phyloP scores from a whole-genome alignment of 2,888 invertebrate genomes.

The Lamproptera curius region DNA sequence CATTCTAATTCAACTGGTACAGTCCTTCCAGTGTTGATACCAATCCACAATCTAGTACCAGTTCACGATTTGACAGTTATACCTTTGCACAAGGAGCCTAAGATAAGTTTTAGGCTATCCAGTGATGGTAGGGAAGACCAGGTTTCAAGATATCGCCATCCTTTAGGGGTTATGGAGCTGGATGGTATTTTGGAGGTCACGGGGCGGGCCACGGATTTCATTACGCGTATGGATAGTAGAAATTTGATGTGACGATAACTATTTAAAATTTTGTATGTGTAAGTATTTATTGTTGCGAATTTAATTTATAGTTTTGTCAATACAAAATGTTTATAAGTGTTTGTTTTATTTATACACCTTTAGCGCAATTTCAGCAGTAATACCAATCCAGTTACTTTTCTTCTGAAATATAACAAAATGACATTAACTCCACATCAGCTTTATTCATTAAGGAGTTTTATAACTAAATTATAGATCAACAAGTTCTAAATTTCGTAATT shows the following conservation, averaged over 20 bases:
- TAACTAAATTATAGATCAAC: too few species aligned
- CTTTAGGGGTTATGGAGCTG: conserved; percentile 60
- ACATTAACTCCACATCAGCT: too few species aligned
- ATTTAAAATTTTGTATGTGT: not conserved
- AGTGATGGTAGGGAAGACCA: conserved; percentile 40
- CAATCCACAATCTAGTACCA: conserved; percentile 42
- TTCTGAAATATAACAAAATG: too few species aligned
- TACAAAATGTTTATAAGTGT: too few species aligned
- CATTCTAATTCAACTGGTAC: conserved; percentile 31
- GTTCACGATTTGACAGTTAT: conserved; percentile 60
- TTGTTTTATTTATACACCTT: too few species aligned
- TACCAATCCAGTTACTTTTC: too few species aligned
- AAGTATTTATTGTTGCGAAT: conserved; percentile 6
- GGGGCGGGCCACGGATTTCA: conserved; percentile 64
- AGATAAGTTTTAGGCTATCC: conserved; percentile 20
- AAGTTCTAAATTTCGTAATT: too few species aligned
- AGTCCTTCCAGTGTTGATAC: conserved; percentile 41
- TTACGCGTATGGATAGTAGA: conserved; percentile 49
- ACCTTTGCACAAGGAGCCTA: conserved; percentile 41
- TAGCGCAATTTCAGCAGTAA: too few species aligned
- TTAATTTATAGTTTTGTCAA: too few species aligned
- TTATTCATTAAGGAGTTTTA: too few species aligned
- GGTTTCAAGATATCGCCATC: conserved; percentile 47
- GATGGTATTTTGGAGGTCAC: conserved; percentile 59
- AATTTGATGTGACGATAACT: too few species aligned